Percentiles rank a stretch among this genome's conserved stretches.
Conservation (phyloP, 53 echinoderm and acorn worm genomes). For the Echinometra lucunter region DNA sequence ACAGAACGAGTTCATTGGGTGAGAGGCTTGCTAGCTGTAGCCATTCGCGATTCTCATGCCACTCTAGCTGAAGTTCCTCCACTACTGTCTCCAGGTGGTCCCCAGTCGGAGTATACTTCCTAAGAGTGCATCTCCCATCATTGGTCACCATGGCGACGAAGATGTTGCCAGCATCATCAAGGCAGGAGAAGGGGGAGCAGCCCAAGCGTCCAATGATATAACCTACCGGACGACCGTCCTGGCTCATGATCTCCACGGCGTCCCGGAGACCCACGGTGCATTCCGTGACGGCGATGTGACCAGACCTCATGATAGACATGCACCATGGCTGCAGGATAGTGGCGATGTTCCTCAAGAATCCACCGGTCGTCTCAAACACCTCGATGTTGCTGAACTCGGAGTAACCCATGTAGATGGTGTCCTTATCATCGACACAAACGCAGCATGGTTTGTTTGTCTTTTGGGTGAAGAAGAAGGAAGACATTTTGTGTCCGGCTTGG, state of each 20-base stretch:
- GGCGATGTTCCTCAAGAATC: constrained; percentile 62
- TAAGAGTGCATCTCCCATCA: constrained; percentile 38
- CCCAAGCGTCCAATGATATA: constrained; percentile 50
- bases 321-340: constrained; percentile 65
- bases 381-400: constrained; percentile 68
- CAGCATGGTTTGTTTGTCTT: constrained; percentile 65
- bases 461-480: constrained; percentile 59
- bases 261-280: constrained; percentile 56
- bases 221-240: constrained; percentile 41
- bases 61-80: constrained; percentile 55
- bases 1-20: constrained; percentile 54
- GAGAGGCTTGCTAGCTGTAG: constrained; percentile 48
- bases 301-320: constrained; percentile 67
- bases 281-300: constrained; percentile 34
- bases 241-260: constrained; percentile 63
- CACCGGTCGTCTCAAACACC: constrained; percentile 60
- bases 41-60: constrained; percentile 55
- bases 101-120: constrained; percentile 55
- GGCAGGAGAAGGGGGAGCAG: constrained; percentile 53
- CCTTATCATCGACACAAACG: constrained; percentile 59
- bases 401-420: constrained; percentile 66
- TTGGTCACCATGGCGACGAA: constrained; percentile 67
- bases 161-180: constrained; percentile 55
- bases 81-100: constrained; percentile 67
- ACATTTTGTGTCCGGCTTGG: constrained; percentile 49